These are phyloP conservation scores for Odontomyia ornata DNA, from an alignment of 2,888 invertebrate species.

Conservation along the genomic window DNA sequence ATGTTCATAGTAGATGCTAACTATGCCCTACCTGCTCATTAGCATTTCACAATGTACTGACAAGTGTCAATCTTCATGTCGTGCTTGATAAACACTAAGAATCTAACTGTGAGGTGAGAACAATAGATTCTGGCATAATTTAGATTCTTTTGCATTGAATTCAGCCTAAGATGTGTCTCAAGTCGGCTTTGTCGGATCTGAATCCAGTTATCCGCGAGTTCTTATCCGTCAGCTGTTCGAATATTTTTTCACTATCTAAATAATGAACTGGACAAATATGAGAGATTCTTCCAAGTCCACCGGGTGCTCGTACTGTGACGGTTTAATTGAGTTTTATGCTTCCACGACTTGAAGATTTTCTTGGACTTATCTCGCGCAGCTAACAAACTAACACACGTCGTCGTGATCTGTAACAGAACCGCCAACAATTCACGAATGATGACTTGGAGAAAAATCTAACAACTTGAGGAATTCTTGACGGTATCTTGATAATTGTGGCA, in stretches of 20 bases:
- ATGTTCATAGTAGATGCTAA: not conserved
- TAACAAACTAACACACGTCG: too few relatives aligned
- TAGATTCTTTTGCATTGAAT: not conserved
- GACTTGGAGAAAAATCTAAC: constrained; percentile 8
- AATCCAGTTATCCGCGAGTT: too few relatives aligned
- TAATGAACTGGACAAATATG: not conserved
- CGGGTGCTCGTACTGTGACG: too few relatives aligned
- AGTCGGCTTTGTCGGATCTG: too few relatives aligned
- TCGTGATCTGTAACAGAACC: not conserved
- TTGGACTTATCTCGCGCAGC: too few relatives aligned
- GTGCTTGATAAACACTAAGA: not conserved
- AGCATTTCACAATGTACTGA: not conserved
- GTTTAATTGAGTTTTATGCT: too few relatives aligned
- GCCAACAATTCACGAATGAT: not conserved
- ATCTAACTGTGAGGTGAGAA: not conserved
- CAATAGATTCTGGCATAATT: not conserved
- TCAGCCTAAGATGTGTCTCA: not conserved
- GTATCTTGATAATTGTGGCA: constrained; percentile 14
- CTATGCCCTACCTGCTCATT: not conserved
- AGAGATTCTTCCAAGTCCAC: not conserved
- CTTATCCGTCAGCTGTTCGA: too few relatives aligned
- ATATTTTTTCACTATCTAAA: not conserved
- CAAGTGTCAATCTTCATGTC: constrained; percentile 13
- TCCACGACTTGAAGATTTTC: too few relatives aligned
- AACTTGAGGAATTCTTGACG: constrained; percentile 5